Evolutionary conservation across 2,888 invertebrate genomes (phyloP), one percentile per base, ranked within the genome.

Genomic region (Drosophila algonquin): DNA sequence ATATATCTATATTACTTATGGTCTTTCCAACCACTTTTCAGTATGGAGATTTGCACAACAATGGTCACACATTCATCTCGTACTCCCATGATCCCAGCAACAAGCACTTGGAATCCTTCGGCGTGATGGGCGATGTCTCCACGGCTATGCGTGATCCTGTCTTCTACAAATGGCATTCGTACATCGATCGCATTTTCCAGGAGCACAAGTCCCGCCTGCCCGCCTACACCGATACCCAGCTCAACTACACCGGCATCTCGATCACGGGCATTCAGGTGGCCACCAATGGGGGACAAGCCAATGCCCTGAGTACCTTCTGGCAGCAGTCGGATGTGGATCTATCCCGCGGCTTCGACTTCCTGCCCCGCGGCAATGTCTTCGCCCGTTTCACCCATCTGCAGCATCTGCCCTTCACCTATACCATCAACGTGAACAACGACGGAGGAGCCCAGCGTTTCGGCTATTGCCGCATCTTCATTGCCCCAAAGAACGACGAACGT

Each of bases 71-170:
- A 5, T 94, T 96, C 88, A 94, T 97, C 72, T 94, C 96, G 0
- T 95, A 95, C 90, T 92, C 95, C 3, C 97, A 97, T 88, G 97
- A 97, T 91, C 97, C 97, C 0, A 96, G 96, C 90, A 95, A 95
- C 89, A 90, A 92, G 56, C 90, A 90, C 62, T 89, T 96, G 95
- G 97, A 97, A 92, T 94, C 94, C 54, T 96, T 96, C 84, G 95
- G 96, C 47, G 95, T 96, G 32, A 97, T 97, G 94, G 97, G 96
- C 0, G 97, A 97, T 89, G 94, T 96, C 0, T 94, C 96, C 0
- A 97, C 97, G 0, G 96, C 97, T 0, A 97, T 97, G 97, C 93
- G 97, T 2, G 97, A 97, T 92, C 97, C 97, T 0, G 92, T 96
- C 18, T 97, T 97, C 93, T 97, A 97, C 93, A 95, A 96, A 89